Percentiles rank a stretch among this genome's conserved stretches.
phyloP scores from a whole-genome alignment of 2,888 invertebrate genomes.

The Mythimna albipuncta region DNA sequence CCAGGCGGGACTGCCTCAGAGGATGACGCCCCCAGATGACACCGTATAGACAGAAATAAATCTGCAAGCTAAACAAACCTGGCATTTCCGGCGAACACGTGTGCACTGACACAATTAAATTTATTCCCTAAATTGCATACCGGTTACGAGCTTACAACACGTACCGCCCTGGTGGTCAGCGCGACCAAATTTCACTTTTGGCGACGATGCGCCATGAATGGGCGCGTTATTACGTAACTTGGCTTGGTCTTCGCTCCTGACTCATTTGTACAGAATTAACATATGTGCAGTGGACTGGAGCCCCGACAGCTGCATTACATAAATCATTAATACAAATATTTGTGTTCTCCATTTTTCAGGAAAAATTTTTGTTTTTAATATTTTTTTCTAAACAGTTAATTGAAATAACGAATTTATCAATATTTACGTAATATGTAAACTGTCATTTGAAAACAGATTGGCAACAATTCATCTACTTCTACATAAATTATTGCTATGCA shows the following conservation, averaged over 20 bases:
- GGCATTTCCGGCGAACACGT: slow-evolving; percentile 87
- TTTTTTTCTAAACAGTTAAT: slow-evolving; percentile 17
- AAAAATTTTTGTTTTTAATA: not conserved
- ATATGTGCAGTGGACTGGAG: slow-evolving; percentile 78
- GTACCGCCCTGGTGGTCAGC: slow-evolving; percentile 41
- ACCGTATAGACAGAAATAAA: slow-evolving; percentile 87
- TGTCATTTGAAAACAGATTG: slow-evolving; percentile 68
- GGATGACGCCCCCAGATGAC: slow-evolving; percentile 88
- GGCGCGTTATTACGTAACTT: slow-evolving; percentile 83
- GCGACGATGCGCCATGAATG: slow-evolving; percentile 81
- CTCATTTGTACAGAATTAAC: slow-evolving; percentile 83
- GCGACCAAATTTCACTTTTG: slow-evolving; percentile 72
- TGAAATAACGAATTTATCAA: slow-evolving; percentile 27
- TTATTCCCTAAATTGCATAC: slow-evolving; percentile 67
- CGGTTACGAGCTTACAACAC: slow-evolving; percentile 40
- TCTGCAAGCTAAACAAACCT: slow-evolving; percentile 87
- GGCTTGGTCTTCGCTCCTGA: slow-evolving; percentile 79
- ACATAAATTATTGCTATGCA: slow-evolving; percentile 77
- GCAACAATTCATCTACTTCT: slow-evolving; percentile 75
- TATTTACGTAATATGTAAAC: slow-evolving; percentile 36
- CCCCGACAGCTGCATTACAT: slow-evolving; percentile 77
- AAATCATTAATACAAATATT: slow-evolving; percentile 68
- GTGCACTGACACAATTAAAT: slow-evolving; percentile 83
- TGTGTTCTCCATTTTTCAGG: slow-evolving; percentile 22
- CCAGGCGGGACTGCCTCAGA: slow-evolving; percentile 73